These are phyloP conservation scores for Oxyura jamaicensis DNA, from an alignment of 2,113 vertebrate genomes.

Conservation along the genomic window DNA sequence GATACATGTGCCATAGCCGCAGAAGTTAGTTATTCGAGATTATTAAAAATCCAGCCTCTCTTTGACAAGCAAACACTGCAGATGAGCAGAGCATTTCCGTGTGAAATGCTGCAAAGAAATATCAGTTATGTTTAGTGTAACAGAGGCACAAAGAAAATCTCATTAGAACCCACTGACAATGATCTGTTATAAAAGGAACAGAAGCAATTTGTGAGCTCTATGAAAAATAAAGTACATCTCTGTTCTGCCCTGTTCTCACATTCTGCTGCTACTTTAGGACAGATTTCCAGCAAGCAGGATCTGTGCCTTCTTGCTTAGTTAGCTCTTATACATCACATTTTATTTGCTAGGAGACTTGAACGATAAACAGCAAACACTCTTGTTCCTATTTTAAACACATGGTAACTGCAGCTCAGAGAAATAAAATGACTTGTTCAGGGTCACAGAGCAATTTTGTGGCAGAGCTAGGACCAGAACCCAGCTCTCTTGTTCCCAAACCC, in stretches of 20 bases:
- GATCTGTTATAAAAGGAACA: not conserved
- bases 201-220: not conserved
- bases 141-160: not conserved
- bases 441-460: conserved; percentile 37
- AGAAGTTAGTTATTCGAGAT: not conserved
- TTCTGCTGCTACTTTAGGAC: not conserved
- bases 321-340: not conserved
- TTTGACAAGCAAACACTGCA: not conserved
- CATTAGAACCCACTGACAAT: not conserved
- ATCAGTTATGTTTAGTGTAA: not conserved
- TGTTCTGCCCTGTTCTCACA: not conserved
- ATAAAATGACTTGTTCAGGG: not conserved
- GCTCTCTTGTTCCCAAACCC: conserved; percentile 4
- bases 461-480: not conserved
- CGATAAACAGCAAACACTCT: not conserved
- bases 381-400: not conserved
- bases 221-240: not conserved
- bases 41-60: not conserved
- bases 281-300: not conserved
- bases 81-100: fast-evolving
- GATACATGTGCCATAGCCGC: not conserved
- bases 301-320: not conserved
- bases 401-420: conserved; percentile 34
- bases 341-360: conserved; percentile 39
- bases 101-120: not conserved